A percentile compares a stretch with the other conserved stretches of the same genome.
phyloP scores from a whole-genome alignment of 2,888 invertebrate species.

The Camponotus fellah region DNA sequence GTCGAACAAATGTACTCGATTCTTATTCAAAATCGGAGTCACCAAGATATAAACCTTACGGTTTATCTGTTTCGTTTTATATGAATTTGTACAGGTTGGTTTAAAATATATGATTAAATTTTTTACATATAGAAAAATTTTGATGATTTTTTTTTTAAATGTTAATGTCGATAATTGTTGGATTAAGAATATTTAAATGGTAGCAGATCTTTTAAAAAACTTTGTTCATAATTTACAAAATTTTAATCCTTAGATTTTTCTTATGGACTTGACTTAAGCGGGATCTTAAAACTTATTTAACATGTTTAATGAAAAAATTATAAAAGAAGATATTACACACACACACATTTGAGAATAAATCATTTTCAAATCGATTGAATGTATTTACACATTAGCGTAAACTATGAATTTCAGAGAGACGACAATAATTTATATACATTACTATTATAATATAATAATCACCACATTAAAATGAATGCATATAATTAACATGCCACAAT shows the following conservation, averaged over 20 bases:
- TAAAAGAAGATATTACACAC: neutral
- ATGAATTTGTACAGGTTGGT: neutral
- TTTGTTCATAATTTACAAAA: neutral
- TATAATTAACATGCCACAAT: neutral
- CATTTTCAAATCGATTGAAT: neutral
- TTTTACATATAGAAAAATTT: neutral
- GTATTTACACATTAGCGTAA: neutral
- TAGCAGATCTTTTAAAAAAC: neutral
- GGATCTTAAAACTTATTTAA: neutral
- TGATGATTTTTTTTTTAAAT: no score
- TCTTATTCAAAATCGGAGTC: slow-evolving; percentile 13
- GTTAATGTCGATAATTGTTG: neutral
- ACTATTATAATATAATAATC: neutral
- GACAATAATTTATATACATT: slow-evolving; percentile 4
- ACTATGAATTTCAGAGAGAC: neutral
- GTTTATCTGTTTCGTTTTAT: neutral
- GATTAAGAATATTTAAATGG: neutral
- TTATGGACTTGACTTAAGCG: neutral
- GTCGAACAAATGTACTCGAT: neutral
- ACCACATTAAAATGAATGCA: neutral
- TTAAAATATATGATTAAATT: neutral
- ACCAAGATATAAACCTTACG: neutral
- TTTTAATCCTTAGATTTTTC: neutral
- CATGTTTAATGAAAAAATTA: neutral
- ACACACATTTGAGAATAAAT: neutral